A percentile compares a stretch with the other conserved stretches of the same genome.
These are phyloP conservation scores for Branchellion lobata DNA, from an alignment of 2,888 invertebrate genomes.

Conservation along the genomic window DNA sequence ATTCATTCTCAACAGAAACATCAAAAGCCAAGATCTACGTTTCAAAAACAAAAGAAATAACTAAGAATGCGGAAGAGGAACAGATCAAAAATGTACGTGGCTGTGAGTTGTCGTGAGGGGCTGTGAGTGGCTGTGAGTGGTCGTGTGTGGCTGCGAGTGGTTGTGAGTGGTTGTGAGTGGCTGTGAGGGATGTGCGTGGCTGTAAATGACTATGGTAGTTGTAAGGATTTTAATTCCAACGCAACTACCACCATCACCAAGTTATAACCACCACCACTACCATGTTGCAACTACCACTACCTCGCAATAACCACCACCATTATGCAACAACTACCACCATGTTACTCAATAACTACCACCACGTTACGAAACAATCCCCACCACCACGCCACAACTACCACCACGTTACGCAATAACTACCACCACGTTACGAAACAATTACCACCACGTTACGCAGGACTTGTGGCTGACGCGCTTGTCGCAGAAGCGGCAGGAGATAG, in stretches of 20 bases:
- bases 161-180: too few species aligned
- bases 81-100: neutral
- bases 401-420: neutral
- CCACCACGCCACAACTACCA: neutral
- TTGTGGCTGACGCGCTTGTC: slow-evolving; percentile 20
- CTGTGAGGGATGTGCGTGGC: too few species aligned
- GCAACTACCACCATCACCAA: too few species aligned
- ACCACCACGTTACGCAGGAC: slow-evolving; percentile 4
- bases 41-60: neutral
- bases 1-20: too few species aligned
- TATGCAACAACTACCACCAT: too few species aligned
- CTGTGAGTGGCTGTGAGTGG: too few species aligned
- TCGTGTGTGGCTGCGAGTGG: too few species aligned
- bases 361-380: neutral
- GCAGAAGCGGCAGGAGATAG: slow-evolving; percentile 21
- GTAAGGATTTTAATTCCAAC: too few species aligned
- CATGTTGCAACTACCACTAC: neutral
- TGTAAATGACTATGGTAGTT: too few species aligned
- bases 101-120: neutral
- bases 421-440: neutral
- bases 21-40: neutral
- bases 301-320: neutral
- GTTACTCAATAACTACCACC: too few species aligned
- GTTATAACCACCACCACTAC: too few species aligned
- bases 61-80: neutral